phyloP scores from a whole-genome alignment of 35 echinoderm and acorn worm species.

The Heliocidaris tuberculata region DNA sequence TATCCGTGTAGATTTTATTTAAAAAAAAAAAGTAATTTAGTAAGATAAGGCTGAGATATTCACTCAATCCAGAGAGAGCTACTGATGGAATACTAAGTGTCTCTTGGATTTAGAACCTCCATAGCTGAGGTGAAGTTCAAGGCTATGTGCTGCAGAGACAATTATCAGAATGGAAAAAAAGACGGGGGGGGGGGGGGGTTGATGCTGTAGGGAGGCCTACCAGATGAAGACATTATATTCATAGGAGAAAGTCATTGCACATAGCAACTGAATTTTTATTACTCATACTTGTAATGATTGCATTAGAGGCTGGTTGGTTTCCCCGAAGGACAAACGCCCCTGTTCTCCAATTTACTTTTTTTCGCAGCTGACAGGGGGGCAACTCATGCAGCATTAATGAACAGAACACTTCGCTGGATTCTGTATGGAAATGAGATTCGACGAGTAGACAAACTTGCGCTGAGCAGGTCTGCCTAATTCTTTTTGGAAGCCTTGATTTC shows the following conservation, averaged over 20 bases:
- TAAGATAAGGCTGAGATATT: not conserved
- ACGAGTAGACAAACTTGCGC: not conserved
- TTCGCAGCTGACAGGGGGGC: not conserved
- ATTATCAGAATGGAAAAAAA: not conserved
- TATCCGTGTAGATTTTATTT: not conserved
- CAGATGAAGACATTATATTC: not conserved
- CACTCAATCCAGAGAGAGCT: not conserved
- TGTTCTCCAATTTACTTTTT: not conserved
- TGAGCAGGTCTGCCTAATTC: not conserved
- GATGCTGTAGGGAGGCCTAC: not conserved
- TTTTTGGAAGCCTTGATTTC: not conserved
- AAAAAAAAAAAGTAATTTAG: not conserved
- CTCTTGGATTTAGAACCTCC: not conserved
- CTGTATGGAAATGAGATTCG: constrained; percentile 11
- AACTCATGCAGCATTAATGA: constrained; percentile 11
- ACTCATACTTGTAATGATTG: constrained; percentile 17
- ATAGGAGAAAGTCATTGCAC: not conserved
- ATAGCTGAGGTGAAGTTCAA: not conserved
- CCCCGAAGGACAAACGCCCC: not conserved
- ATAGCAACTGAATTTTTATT: constrained; percentile 5
- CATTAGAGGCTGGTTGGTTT: not conserved
- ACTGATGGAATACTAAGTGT: not conserved
- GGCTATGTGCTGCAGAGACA: not conserved
- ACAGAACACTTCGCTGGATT: not conserved
- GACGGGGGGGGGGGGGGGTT: not conserved